Percentiles rank a stretch among this genome's conserved stretches.
Conservation (phyloP, 2,113 vertebrate genomes). For the Odobenus rosmarus region DNA sequence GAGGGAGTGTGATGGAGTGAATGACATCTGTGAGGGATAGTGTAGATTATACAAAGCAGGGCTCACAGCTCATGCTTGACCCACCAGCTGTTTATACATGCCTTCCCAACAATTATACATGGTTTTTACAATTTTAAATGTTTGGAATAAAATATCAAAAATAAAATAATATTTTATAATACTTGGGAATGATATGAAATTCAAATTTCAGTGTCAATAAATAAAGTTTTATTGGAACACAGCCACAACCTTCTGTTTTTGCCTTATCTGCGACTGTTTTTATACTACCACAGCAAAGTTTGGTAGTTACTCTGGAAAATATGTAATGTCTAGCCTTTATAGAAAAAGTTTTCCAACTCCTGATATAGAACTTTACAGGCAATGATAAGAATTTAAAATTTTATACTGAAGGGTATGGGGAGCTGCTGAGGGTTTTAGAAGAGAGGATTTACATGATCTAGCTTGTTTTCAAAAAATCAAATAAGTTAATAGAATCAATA, state of each 20-base stretch:
- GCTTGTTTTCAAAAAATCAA: neutral
- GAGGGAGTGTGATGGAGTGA: neutral
- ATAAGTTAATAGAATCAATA: neutral
- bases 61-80: neutral
- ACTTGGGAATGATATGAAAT: neutral
- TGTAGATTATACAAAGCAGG: neutral
- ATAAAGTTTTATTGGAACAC: neutral
- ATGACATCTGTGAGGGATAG: neutral
- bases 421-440: neutral
- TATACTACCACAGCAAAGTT: neutral
- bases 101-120: neutral
- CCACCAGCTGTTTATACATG: neutral
- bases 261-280: neutral
- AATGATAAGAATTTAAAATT: neutral
- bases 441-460: neutral
- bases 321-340: neutral
- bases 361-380: neutral
- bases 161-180: neutral
- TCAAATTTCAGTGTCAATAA: neutral
- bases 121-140: neutral
- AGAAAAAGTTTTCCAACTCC: neutral
- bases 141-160: neutral
- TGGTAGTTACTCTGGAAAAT: neutral
- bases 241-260: neutral
- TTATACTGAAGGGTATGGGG: neutral